Conservation (phyloP, 2,113 vertebrate species). For the Thalassarche chlororhynchos region DNA sequence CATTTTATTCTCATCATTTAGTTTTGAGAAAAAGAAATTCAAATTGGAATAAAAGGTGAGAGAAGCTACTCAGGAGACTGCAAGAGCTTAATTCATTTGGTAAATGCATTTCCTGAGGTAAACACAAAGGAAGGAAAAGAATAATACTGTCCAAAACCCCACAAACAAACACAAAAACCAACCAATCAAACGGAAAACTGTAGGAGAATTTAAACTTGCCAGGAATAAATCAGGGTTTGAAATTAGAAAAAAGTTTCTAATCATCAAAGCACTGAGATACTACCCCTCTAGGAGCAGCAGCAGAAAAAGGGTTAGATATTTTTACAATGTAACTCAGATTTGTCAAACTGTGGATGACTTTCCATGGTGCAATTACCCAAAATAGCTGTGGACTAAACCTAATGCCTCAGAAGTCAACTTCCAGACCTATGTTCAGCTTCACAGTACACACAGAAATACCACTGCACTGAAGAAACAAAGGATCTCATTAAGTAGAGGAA, state of each 20-base stretch:
- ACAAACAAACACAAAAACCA: background rate
- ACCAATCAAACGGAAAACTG: background rate
- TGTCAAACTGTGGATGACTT: background rate
- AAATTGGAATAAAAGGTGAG: background rate
- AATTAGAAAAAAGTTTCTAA: background rate
- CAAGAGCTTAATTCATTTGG: background rate
- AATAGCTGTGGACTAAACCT: background rate
- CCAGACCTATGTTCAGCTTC: background rate
- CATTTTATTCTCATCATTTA: background rate
- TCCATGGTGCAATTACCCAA: background rate
- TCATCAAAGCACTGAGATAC: background rate
- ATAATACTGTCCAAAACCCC: background rate
- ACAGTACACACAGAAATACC: background rate
- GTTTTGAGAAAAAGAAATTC: background rate
- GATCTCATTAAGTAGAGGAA: background rate
- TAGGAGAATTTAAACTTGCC: background rate
- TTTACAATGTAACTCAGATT: background rate
- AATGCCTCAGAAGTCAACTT: background rate
- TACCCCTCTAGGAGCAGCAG: background rate
- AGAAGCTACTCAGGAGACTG: background rate
- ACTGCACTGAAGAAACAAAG: background rate
- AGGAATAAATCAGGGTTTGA: background rate
- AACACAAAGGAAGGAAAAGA: background rate
- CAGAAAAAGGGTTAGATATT: background rate
- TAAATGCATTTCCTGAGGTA: background rate